Conservation (phyloP, 92 coral and sea anemone genomes). For the Epizoanthus stellaris region DNA sequence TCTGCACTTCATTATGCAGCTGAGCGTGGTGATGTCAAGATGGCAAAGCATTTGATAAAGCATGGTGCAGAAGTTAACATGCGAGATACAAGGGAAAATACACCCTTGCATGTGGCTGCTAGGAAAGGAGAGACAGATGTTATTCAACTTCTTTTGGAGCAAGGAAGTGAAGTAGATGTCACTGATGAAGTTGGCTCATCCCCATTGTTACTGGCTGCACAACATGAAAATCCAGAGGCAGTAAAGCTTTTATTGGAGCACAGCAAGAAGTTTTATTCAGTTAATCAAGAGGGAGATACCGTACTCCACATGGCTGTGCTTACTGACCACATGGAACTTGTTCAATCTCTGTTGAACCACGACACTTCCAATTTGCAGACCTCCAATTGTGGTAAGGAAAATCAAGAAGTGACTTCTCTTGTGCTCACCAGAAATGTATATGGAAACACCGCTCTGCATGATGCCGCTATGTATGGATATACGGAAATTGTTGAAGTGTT, state of each 20-base stretch:
- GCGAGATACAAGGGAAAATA: neutral
- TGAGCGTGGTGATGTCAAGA: neutral
- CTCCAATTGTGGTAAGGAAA: neutral
- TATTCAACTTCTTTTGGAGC: slow-evolving; percentile 14
- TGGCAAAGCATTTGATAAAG: neutral
- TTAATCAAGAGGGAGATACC: neutral
- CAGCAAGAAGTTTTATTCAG: neutral
- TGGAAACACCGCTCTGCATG: too few species aligned
- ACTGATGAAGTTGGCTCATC: neutral
- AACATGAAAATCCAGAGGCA: neutral
- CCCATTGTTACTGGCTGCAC: slow-evolving; percentile 11
- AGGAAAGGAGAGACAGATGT: neutral
- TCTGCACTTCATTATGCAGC: slow-evolving; percentile 12
- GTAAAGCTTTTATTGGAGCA: neutral
- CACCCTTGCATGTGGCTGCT: slow-evolving; percentile 13
- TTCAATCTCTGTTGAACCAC: neutral
- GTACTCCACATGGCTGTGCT: neutral
- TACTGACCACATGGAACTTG: neutral
- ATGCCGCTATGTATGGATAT: too few species aligned
- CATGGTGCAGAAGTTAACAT: slow-evolving; percentile 17
- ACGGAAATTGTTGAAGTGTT: too few species aligned
- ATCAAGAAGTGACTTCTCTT: neutral
- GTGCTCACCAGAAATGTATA: too few species aligned
- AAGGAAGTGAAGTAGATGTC: slow-evolving; percentile 19
- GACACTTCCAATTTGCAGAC: neutral